These are phyloP conservation scores for Enteromius anoplus DNA, from an alignment of 2,797 vertebrate species.

Conservation along the genomic window DNA sequence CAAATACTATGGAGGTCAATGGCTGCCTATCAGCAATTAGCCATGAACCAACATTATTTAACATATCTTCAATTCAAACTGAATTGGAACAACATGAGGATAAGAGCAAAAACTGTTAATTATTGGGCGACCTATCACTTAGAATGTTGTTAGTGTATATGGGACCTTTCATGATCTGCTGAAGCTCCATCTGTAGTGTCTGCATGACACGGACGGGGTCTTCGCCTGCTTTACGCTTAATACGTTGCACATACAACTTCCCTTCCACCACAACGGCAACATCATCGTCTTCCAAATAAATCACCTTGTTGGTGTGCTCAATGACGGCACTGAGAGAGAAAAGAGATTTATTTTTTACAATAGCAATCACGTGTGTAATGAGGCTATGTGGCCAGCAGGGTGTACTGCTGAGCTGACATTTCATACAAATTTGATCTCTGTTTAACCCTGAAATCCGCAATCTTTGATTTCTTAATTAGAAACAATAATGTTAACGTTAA, in stretches of 20 bases:
- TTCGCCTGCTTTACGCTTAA: slow-evolving; percentile 85
- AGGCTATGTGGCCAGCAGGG: slow-evolving; percentile 44
- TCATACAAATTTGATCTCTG: too few relatives aligned
- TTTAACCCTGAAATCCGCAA: background rate
- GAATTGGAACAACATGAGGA: background rate
- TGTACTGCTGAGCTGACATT: slow-evolving; percentile 37
- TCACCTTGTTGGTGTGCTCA: slow-evolving; percentile 95
- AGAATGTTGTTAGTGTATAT: background rate
- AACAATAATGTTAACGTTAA: background rate
- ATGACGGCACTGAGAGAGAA: slow-evolving; percentile 85
- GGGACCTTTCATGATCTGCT: slow-evolving; percentile 97
- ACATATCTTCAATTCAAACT: background rate
- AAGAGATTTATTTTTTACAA: background rate
- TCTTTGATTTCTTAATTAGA: too few relatives aligned
- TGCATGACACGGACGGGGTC: slow-evolving; percentile 89
- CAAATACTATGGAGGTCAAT: too few relatives aligned
- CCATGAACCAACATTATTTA: background rate
- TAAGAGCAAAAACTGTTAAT: fast-evolving
- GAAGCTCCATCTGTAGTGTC: slow-evolving; percentile 95
- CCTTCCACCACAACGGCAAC: slow-evolving; percentile 86
- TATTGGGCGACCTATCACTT: background rate
- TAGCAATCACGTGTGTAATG: background rate
- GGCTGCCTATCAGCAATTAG: too few relatives aligned
- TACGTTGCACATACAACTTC: slow-evolving; percentile 90
- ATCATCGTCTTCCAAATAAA: slow-evolving; percentile 95